Conservation (phyloP, 2,113 vertebrate species). For the Crotalus horridus region DNA sequence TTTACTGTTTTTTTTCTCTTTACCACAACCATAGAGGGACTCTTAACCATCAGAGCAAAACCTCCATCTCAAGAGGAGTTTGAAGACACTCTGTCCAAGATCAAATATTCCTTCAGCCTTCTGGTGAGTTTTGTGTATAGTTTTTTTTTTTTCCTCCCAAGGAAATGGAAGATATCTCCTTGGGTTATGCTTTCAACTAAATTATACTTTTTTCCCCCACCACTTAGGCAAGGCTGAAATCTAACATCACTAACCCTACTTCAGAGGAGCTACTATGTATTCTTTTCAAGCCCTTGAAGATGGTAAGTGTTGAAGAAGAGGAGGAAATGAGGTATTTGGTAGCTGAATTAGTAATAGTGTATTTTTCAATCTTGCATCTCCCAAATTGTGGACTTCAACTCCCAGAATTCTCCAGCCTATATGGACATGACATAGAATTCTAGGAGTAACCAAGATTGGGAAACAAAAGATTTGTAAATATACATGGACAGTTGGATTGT, state of each 20-base stretch:
- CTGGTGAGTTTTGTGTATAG: slow-evolving; percentile 71
- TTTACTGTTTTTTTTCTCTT: background rate
- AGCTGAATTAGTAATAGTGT: background rate
- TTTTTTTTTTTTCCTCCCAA: background rate
- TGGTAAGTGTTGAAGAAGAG: slow-evolving; percentile 67
- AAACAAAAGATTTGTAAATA: background rate
- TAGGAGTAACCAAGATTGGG: background rate
- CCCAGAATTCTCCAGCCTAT: background rate
- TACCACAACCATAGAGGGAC: slow-evolving; percentile 68
- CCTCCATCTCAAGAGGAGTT: slow-evolving; percentile 80
- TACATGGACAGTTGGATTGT: no score
- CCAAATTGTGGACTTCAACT: background rate
- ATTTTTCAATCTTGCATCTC: background rate
- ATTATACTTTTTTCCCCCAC: no score
- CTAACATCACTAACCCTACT: slow-evolving; percentile 77
- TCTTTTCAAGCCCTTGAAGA: slow-evolving; percentile 82
- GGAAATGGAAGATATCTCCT: background rate
- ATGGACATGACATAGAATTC: background rate
- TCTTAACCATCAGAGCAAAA: slow-evolving; percentile 75
- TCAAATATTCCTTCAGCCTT: slow-evolving; percentile 86
- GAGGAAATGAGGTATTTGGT: background rate
- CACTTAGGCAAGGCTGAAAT: slow-evolving; percentile 76
- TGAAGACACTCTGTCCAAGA: slow-evolving; percentile 80
- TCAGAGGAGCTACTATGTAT: slow-evolving; percentile 83
- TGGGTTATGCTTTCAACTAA: background rate